Base-by-base conservation (phyloP, 2,888 invertebrate species). In the Macaria liturata region DNA sequence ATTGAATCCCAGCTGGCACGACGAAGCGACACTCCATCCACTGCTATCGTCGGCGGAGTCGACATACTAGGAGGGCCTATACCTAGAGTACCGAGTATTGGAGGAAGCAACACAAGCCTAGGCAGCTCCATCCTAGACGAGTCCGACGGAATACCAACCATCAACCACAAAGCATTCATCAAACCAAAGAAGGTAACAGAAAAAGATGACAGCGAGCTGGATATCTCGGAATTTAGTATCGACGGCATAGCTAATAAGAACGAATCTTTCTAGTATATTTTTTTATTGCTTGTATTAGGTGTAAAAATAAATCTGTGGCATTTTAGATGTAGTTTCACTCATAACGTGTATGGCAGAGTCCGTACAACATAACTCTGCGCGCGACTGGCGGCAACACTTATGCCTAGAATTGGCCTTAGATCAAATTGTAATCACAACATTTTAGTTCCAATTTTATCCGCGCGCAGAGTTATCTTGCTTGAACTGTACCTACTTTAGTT, bases 1-100 rank as follows among this genome's bases (percentile, higher is more conserved):
- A 93, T 94, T 40, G 93, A 94, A 72, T 84, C 86, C 4, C 93
- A 94, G 75, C 81, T 94, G 64, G 83, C 84, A 4, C 71, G 83
- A 32, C 83, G 92, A n/a, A 84, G 78, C 40, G 81, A 80, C n/a
- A 83, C 83, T 20, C 74, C 83, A 31, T 76, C 83, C 7, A 80
- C 80, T 8, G 78, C 75, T 5, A 71, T 86, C 3, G 78, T 83
- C 1, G 89, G 91, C 9, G 83, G 86, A 52, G 78, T 91, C 4
- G 88, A 91, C 60, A 76, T 90, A 6, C 64, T 91, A 32, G 71
- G 79, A 9, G 81, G 79, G 1, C 76, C 82, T 0, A 68, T 80
- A 55, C 54, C 59, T 32, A 78, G 76, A 64, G 76, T 78, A 4
- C 72, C 83, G 8, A 88, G 83, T 64, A 71, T 81, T 47, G 86